Base-by-base conservation (phyloP, 2,888 invertebrate species). In the Diarsia brunnea region DNA sequence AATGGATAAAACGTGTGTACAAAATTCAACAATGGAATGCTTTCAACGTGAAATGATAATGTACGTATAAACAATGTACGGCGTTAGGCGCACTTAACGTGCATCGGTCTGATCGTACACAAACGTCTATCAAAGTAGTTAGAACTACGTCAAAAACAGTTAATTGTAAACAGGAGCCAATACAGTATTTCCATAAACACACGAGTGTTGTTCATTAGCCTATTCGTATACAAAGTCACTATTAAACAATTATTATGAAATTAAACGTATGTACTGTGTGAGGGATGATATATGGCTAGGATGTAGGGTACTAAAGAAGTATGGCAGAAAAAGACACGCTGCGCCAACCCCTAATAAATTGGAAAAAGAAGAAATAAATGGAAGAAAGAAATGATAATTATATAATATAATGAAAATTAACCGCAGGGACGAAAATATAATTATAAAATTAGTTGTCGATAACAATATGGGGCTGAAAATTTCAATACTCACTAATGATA, bases 401-500 rank as follows among this genome's bases (percentile, higher is more conserved):
- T 19, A 1, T 60, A 8, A 38, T 38, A 38, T 5, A 60, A 31
- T 19, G 27, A 60, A 31, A 60, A 27, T 55, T 5, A 58, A 16
- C 2, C 8, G 8, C 27, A 51, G 2, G 38, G 38, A 51, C n/a
- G 3, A 51, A 21, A 38, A 70, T 38, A 5, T n/a, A n/a, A n/a
- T 10, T 11, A 51, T 24, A 16, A 1, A 21, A 31, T 16, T 65
- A 24, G 38, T 10, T n/a, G 11, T 58, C 4, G 12, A 10, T 19
- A 16, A n/a, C 3, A 31, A n/a, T 24, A 64, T 12, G 3, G 3
- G 16, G 4, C 1, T 58, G n/a, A 27, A 55, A 5, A n/a, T 5
- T 10, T 10, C 0, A 61, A 60, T 68, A 94, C 97, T 97, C 92
- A 97, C 97, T 95, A 97, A 89, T 98, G 97, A 43, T 95, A 94